Conservation (phyloP, 2,888 invertebrate species). For the Sphecodes monilicornis region DNA sequence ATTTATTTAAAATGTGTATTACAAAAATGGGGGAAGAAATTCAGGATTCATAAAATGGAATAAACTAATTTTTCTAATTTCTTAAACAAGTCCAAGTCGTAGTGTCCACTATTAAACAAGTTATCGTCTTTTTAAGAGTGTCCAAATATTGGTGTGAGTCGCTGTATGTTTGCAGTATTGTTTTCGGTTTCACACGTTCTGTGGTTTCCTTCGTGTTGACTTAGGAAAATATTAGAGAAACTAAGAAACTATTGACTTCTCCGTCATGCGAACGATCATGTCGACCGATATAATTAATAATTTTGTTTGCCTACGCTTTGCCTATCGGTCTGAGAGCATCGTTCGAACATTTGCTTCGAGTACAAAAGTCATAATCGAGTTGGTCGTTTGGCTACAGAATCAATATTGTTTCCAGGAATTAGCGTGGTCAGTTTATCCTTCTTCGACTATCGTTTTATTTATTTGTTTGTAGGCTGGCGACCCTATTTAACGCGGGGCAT, state of each 20-base stretch:
- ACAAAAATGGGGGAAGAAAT: no score
- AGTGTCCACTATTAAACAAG: no score
- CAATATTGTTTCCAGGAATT: conserved; percentile 4
- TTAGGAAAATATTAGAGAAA: no score
- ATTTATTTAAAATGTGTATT: no score
- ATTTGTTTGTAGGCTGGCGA: not conserved
- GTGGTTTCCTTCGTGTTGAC: no score
- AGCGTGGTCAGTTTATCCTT: not conserved
- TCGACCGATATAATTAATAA: conserved; percentile 42
- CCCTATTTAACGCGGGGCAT: not conserved
- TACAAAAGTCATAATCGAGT: conserved; percentile 36
- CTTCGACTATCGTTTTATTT: not conserved
- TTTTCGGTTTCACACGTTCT: no score
- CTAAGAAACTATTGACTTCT: no score
- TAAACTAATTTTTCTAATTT: no score
- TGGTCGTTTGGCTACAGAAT: not conserved
- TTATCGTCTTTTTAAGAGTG: not conserved
- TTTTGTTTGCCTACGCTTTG: conserved; percentile 39
- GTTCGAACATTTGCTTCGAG: conserved; percentile 3
- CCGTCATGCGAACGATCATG: not conserved
- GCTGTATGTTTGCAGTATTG: no score
- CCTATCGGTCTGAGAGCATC: conserved; percentile 7
- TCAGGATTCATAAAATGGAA: no score
- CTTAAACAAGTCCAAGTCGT: no score
- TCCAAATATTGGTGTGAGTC: not conserved